Percentiles rank a stretch among this genome's conserved stretches.
These are phyloP conservation scores for Cariama cristata DNA, from an alignment of 2,113 vertebrate species.

Conservation along the genomic window DNA sequence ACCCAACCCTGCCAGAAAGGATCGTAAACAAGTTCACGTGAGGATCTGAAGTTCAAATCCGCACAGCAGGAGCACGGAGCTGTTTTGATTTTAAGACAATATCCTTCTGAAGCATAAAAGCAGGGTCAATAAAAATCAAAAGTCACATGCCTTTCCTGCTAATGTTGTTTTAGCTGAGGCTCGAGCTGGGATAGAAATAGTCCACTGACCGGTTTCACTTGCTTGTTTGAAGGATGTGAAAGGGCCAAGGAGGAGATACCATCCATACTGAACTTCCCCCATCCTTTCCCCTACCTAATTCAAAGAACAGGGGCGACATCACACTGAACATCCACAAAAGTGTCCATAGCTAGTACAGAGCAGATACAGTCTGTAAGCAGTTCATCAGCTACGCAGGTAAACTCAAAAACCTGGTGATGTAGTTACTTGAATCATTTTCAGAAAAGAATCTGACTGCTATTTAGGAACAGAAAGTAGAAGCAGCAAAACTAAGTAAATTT, in stretches of 20 bases:
- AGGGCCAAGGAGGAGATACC: neutral
- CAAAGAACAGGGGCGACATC: neutral
- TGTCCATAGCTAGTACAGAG: neutral
- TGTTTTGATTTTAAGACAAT: neutral
- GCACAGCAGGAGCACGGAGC: fast-evolving
- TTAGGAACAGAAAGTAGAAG: neutral
- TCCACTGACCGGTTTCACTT: neutral
- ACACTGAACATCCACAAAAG: neutral
- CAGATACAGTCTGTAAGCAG: neutral
- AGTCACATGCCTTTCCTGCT: neutral
- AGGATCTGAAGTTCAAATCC: neutral
- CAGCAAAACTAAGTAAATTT: neutral
- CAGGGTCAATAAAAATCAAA: neutral
- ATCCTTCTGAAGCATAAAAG: neutral
- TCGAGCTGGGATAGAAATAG: neutral
- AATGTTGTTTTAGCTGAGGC: neutral
- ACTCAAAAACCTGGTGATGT: neutral
- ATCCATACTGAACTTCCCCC: neutral
- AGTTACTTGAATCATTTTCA: neutral
- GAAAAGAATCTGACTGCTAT: neutral
- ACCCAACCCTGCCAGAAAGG: neutral
- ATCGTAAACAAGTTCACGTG: neutral
- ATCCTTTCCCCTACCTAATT: neutral
- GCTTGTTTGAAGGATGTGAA: neutral
- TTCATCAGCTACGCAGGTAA: neutral